These are phyloP conservation scores for Corythoichthys intestinalis DNA, from an alignment of 2,113 vertebrate species.

Conservation along the genomic window DNA sequence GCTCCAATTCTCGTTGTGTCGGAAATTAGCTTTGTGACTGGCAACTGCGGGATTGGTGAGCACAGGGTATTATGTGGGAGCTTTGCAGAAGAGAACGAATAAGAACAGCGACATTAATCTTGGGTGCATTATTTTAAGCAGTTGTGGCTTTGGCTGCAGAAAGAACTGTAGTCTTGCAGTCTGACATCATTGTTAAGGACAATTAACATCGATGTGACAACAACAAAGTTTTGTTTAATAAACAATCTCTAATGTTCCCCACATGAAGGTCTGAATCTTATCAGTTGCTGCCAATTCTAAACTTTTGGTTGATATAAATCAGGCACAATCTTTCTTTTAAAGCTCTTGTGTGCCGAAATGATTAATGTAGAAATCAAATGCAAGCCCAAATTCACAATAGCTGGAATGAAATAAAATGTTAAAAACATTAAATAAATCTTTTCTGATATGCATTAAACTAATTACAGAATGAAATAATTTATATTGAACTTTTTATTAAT, in stretches of 20 bases:
- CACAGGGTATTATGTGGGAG: slow-evolving; percentile 10
- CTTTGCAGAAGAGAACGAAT: slow-evolving; percentile 4
- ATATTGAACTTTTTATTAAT: background rate
- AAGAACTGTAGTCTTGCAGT: slow-evolving; percentile 23
- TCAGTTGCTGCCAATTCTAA: slow-evolving; percentile 19
- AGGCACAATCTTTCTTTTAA: slow-evolving; percentile 5
- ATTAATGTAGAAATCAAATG: slow-evolving; percentile 11
- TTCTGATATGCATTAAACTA: background rate
- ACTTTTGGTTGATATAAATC: slow-evolving; percentile 8
- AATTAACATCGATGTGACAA: slow-evolving; percentile 32
- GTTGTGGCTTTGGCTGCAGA: slow-evolving; percentile 42
- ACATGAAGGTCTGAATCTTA: slow-evolving; percentile 3
- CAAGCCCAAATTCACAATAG: background rate
- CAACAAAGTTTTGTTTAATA: slow-evolving; percentile 32
- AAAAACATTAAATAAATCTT: background rate
- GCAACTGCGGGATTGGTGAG: slow-evolving; percentile 18
- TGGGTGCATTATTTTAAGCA: slow-evolving; percentile 22
- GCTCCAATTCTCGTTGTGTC: slow-evolving; percentile 22
- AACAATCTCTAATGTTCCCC: slow-evolving; percentile 16
- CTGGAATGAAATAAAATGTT: slow-evolving; percentile 1
- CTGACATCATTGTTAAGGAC: slow-evolving; percentile 47
- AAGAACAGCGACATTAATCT: slow-evolving; percentile 7
- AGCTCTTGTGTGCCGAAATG: slow-evolving; percentile 1
- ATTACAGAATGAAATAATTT: background rate
- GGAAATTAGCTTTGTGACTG: slow-evolving; percentile 35